Evolutionary conservation across 2,797 vertebrate genomes (phyloP), one percentile per base, ranked within the genome.

Genomic region (Muscicapa striata): DNA sequence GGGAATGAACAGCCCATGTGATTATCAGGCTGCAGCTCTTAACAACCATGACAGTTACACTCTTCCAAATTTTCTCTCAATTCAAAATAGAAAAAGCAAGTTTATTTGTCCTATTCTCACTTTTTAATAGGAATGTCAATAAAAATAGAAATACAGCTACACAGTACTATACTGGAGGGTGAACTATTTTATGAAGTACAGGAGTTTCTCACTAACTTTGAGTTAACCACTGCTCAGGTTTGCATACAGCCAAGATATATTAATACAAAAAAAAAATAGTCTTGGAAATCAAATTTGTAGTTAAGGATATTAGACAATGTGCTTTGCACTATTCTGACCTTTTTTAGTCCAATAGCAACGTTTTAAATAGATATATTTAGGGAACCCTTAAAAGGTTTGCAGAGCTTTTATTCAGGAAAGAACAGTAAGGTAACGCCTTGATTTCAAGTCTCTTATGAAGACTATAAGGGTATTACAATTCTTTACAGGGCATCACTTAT

Each of bases 1-100:
- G 29, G 76, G 19, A n/a, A 18, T 1, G 8, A 51, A 2, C 10
- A 32, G 52, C 27, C 41, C 24, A 1, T 0, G 10, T 5, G 18
- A 6, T 24, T 14, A 45, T 13, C 82, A 59, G 29, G n/a, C 27
- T 67, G 38, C 38, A 59, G 61, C 62, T 52, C 63, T n/a, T 24
- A 30, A 29, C 15, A 46, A 46, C 54, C 24, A 32, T 11, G 8
- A 6, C 22, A 43, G 29, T 38, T 46, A 30, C 5, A 17, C 6
- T 64, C 23, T 55, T 34, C 2, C 30, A 69, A 21, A 15, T 46
- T 55, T 74, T 41, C 51, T 52, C 18, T 34, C 55, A 38, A 32
- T 38, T 29, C 49, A 26, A 68, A 83, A 79, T 4, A 40, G 29
- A 32, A 38, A 75, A 75, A 57, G 38, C 22, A 62, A 75, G 6